Base-by-base conservation (phyloP, 2,888 invertebrate genomes). In the Eupeodes luniger region DNA sequence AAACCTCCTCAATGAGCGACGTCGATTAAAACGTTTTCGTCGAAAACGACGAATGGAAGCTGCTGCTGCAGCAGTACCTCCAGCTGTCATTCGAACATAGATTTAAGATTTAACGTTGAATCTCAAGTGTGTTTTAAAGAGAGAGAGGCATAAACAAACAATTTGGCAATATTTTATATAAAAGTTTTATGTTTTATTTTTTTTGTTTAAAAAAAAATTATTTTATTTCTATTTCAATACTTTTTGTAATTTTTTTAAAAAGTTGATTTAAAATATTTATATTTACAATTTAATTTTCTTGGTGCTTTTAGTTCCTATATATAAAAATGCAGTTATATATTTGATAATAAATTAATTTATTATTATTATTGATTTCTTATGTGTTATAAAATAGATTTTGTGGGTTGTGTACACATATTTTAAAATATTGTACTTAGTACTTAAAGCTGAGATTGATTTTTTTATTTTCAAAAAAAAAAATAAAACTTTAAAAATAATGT, bases 21-120 rank as follows among this genome's bases (percentile, higher is more conserved):
- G 93, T 49, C 92, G 93, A 84, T 87, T 93, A 27, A 92, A 92
- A 81, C 92, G 93, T 5, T 92, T 92, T 67, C 91, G 93, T 36
- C 91, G 91, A 61, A 85, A 90, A 81, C 81, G 90, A 85, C 85
- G 64, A 69, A 69, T 78, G 51, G 85, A 51, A 74, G 89, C 90
- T 87, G 89, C 82, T 62, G 66, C 79, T 64, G 81, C 72, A 59
- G 89, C 66, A 36, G 78, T 53, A 51, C 79, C 86, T 4, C 74
- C 88, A 61, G 47, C 89, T 14, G 85, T 89, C 47, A 89, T 89
- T 49, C 67, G 89, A 67, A 85, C 89, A 53, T 89, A 89, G 75
- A 76, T 78, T 62, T 19, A 55, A 19, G n/a, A 61, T 2, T 40
- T 40, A 55, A 34, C 27, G 2, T 61, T 49, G 19, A 67, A 75